Percentiles rank a stretch among this genome's conserved stretches.
Conservation (phyloP, 2,113 vertebrate genomes). For the Galbula dea region DNA sequence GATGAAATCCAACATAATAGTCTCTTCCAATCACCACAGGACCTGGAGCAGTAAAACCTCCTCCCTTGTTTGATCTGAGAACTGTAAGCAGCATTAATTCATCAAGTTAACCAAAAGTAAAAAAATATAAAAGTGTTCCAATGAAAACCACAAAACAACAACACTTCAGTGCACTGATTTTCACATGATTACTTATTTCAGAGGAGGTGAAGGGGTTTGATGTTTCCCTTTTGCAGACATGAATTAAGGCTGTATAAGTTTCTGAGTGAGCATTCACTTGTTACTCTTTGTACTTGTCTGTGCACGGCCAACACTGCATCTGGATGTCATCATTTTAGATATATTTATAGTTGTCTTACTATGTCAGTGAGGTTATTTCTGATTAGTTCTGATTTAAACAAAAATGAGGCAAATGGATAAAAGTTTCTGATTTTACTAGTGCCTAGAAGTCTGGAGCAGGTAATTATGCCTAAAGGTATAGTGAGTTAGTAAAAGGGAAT, state of each 20-base stretch:
- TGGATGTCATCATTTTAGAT: too few relatives aligned
- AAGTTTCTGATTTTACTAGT: too few relatives aligned
- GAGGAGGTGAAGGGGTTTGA: not conserved
- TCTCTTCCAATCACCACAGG: not conserved
- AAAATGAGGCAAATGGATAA: too few relatives aligned
- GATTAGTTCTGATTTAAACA: too few relatives aligned
- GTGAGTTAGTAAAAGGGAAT: too few relatives aligned
- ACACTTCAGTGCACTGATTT: not conserved
- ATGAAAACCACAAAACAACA: not conserved
- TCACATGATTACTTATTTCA: not conserved
- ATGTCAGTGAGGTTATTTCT: too few relatives aligned
- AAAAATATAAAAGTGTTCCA: not conserved
- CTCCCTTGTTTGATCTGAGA: not conserved
- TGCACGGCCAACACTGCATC: not conserved
- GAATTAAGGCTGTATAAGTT: not conserved
- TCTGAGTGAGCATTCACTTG: not conserved
- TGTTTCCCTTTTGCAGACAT: not conserved
- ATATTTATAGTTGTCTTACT: too few relatives aligned
- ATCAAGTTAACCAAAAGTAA: not conserved
- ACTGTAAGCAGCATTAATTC: not conserved
- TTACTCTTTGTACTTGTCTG: not conserved
- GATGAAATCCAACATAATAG: not conserved
- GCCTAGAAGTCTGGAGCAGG: too few relatives aligned
- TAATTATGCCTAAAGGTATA: too few relatives aligned
- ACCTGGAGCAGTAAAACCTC: not conserved